phyloP scores from a whole-genome alignment of 2,888 invertebrate species.

The Deilephila elpenor region DNA sequence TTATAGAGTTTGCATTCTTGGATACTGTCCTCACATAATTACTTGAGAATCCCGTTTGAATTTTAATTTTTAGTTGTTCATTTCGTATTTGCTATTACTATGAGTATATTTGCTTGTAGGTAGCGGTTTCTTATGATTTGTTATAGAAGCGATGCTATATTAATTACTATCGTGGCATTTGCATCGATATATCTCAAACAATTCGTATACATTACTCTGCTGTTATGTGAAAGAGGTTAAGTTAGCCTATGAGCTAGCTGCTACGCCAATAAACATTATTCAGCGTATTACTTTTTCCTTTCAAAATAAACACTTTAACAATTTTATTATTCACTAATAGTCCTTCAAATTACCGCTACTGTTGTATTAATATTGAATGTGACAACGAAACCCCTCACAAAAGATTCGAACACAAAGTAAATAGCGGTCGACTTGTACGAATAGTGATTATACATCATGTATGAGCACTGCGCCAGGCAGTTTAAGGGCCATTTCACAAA shows the following conservation, averaged over 20 bases:
- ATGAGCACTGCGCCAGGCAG: constrained; percentile 28
- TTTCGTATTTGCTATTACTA: not conserved
- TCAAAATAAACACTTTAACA: no score
- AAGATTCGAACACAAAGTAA: constrained; percentile 29
- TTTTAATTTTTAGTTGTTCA: not conserved
- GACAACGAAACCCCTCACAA: not conserved
- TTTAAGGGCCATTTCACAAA: constrained; percentile 65
- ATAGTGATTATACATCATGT: constrained; percentile 32
- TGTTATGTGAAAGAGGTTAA: no score
- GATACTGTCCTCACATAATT: not conserved
- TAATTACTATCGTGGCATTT: no score
- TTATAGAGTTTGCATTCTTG: not conserved
- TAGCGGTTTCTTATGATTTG: no score
- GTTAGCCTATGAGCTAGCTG: no score
- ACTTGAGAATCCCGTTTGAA: not conserved
- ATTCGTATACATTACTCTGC: no score
- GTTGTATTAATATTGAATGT: not conserved
- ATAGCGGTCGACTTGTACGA: constrained; percentile 22
- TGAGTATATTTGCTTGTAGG: no score
- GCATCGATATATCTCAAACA: no score
- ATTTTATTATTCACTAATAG: not conserved
- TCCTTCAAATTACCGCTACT: not conserved
- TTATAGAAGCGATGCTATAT: no score
- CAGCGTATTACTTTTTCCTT: no score
- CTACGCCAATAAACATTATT: no score